Base-by-base conservation (phyloP, 1,140 invertebrate genomes). In the Aphaenogaster ashmeadi region DNA sequence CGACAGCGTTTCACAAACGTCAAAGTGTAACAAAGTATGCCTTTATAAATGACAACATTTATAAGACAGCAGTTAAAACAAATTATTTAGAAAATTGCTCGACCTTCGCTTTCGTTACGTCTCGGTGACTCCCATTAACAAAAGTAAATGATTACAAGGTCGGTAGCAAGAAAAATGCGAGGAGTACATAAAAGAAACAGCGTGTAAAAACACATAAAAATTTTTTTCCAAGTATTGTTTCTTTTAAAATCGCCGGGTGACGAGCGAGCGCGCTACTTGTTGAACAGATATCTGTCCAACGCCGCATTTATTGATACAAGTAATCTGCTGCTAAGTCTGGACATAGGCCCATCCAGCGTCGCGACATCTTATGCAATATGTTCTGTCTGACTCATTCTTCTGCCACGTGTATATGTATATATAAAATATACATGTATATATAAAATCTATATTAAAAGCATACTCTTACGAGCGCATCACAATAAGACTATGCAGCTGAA, bases 61-160 rank as follows among this genome's bases (percentile, higher is more conserved):
- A 60, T 44, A 60, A 15, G 11, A 54, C 50, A 41, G 3, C 27
- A 18, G 15, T 33, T 6, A 79, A 36, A 67, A 79, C 4, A 8
- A 75, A 74, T 50, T 83, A 83, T 74, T 84, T 84, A 50, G 44
- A 84, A 84, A 74, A 75, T 84, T 75, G 54, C 13, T 27, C 9
- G 54, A 27, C 80, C 80, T 84, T n/a, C 44, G 27, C 21, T 81
- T 56, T 27, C 36, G 79, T 58, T 47, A 72, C 80, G 80, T 72
- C 0, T 74, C 18, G 27, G 18, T 84, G 33, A 38, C 3, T 54
- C 52, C 9, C 50, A 36, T n/a, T 56, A 81, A 41, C 56, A 56
- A 60, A 74, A 58, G 33, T 74, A 74, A 84, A 79, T 79, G 38
- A 67, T 38, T 84, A 60, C 41, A 62, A 84, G 80, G 80, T 13